Evolutionary conservation across 2,113 vertebrate species (phyloP), one percentile per base, ranked within the genome.

Genomic region (Lichenostomus cassidix): DNA sequence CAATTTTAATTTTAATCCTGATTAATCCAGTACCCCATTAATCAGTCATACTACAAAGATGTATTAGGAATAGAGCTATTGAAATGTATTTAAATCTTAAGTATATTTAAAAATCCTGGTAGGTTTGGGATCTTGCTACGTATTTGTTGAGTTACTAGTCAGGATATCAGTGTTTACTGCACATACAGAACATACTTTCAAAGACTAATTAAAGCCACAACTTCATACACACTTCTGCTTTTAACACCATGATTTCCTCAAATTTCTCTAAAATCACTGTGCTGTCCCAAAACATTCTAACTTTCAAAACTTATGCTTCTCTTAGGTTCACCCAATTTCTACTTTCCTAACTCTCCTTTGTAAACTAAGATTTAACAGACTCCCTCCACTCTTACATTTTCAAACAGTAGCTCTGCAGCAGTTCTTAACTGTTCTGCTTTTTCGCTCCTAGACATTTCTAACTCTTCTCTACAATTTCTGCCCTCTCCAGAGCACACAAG

Each of bases 41-140:
- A 59, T 28, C 49, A 76, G 6, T 55, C 60, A 64, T 17, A 53
- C 21, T 27, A 76, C 24, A 74, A 83, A 74, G 4, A 89, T 5
- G 5, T 56, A 70, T 7, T 28, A 23, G 8, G 35, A 77, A 39
- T 0, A 65, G 21, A 84, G 25, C 3, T 4, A 69, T 7, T 28
- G 20, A 73, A 90, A 76, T 10, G 4, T n/a, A 41, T 29, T 58
- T 68, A 73, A 60, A 70, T 78, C 18, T 35, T 29, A n/a, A 50
- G 11, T 6, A 15, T 10, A 56, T 35, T 39, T 11, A 37, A 13
- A 63, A 73, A 47, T 41, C 28, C n/a, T 33, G 17, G 16, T 6
- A 82, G n/a, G 33, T 59, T 2, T 84, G 15, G 15, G 29, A 79
- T n/a, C 29, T 60, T 70, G 15, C 16, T 50, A 50, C 0, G 0